phyloP scores from a whole-genome alignment of 2,113 vertebrate genomes.

The Crotophaga sulcirostris region DNA sequence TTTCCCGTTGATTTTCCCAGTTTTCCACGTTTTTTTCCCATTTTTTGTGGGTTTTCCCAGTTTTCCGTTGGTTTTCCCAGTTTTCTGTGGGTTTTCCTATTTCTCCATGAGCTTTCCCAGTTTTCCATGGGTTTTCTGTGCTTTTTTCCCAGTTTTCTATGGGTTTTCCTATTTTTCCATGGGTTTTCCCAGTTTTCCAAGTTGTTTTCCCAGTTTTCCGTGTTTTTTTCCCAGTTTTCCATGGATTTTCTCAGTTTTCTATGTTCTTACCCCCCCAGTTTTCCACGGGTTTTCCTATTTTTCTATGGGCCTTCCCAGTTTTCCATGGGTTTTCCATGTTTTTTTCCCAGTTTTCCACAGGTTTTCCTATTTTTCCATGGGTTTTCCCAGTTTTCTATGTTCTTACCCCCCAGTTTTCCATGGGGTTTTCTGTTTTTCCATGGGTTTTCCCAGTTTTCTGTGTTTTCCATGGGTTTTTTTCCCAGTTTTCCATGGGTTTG shows the following conservation, averaged over 20 bases:
- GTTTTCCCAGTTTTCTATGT: background rate
- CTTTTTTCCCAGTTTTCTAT: background rate
- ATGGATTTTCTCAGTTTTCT: too few relatives aligned
- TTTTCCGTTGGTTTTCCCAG: background rate
- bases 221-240: background rate
- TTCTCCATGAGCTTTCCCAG: background rate
- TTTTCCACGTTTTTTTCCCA: background rate
- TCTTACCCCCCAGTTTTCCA: background rate
- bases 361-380: background rate
- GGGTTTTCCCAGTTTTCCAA: background rate
- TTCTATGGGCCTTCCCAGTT: too few relatives aligned
- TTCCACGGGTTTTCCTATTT: background rate
- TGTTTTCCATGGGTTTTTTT: background rate
- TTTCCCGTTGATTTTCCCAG: background rate
- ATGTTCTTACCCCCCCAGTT: too few relatives aligned
- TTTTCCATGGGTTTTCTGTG: background rate
- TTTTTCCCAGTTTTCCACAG: background rate
- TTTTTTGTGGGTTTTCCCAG: too few relatives aligned
- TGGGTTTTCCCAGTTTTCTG: too few relatives aligned
- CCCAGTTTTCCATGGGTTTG: background rate
- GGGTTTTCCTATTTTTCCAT: background rate
- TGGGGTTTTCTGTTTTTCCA: background rate
- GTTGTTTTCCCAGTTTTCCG: background rate
- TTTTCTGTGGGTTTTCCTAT: background rate
- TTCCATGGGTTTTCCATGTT: background rate